These are phyloP conservation scores for Mola mola DNA, from an alignment of 2,113 vertebrate species.

Conservation along the genomic window DNA sequence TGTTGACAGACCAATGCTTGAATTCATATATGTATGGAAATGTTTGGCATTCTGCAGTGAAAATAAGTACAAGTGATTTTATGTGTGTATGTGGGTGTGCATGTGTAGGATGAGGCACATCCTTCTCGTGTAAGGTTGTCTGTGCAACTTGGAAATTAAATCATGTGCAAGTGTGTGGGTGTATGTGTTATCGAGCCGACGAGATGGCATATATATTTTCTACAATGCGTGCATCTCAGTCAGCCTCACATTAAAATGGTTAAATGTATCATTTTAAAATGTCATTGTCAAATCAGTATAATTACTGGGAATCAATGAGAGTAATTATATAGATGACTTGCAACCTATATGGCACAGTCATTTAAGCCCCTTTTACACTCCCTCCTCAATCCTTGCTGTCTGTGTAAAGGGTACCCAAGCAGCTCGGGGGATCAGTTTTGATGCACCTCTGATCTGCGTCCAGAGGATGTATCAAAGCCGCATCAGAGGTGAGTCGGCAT, in stretches of 20 bases:
- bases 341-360: too few species aligned
- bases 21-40: conserved; percentile 56
- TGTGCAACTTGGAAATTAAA: conserved; percentile 43
- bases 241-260: neutral
- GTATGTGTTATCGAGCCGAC: conserved; percentile 33
- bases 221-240: neutral
- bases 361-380: too few species aligned
- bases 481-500: too few species aligned
- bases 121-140: conserved; percentile 31
- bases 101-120: conserved; percentile 35
- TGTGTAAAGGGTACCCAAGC: too few species aligned
- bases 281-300: conserved; percentile 1
- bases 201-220: conserved; percentile 20
- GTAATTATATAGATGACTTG: conserved; percentile 12
- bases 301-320: conserved; percentile 9
- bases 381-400: too few species aligned
- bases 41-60: conserved; percentile 44
- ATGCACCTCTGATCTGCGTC: too few species aligned
- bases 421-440: too few species aligned
- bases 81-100: conserved; percentile 34
- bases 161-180: conserved; percentile 35
- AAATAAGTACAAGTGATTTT: conserved; percentile 36
- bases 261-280: neutral
- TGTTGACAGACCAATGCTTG: conserved; percentile 32
- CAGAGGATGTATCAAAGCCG: too few species aligned